Evolutionary conservation across 2,888 invertebrate genomes (phyloP), one percentile per base, ranked within the genome.

Genomic region (Muschampia plurimacula): DNA sequence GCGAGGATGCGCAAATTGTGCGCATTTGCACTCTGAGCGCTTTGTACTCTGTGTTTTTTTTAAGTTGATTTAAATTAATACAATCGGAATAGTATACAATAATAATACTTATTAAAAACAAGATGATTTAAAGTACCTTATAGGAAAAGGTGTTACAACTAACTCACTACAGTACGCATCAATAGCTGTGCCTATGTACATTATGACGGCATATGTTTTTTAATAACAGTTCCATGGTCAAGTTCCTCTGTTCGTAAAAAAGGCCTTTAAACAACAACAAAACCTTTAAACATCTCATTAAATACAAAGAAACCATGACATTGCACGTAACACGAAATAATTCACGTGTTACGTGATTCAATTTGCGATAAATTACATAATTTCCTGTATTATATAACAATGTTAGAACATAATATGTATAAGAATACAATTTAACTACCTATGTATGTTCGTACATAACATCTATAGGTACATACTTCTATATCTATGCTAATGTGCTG

Each of bases 371-470:
- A 52, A 69, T 75, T 75, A 74, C 55, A 57, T 75, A 74, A 76
- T 69, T 71, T 75, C 75, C 75, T 67, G 49, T 79, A 77, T 78
- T 80, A 75, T 62, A 70, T 80, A 76, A 60, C 60, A 13, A 22
- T 28, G 57, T 9, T 32, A 12, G 12, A 32, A 13, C 7, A 59
- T 22, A 22, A 22, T 22, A 22, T 22, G 22, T 32, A 57, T 28
- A 57, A 12, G 2, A 2, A 32, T 10, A 5, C 28, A 13, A 10
- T 32, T 1, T 4, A 1, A 7, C 1, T 41, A 9, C 41, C n/a
- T 49, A 49, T 49, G 49, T 44, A 9, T 44, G 10, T 44, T 10
- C 44, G 12, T 44, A 10, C 32, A 32, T 32, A 32, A 32, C 4
- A 32, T 32, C 32, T 32, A 32, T 32, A 22, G 22, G 22, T 22